Evolutionary conservation across 1,140 invertebrate species (phyloP).

Genomic region (Pogonus chalceus): DNA sequence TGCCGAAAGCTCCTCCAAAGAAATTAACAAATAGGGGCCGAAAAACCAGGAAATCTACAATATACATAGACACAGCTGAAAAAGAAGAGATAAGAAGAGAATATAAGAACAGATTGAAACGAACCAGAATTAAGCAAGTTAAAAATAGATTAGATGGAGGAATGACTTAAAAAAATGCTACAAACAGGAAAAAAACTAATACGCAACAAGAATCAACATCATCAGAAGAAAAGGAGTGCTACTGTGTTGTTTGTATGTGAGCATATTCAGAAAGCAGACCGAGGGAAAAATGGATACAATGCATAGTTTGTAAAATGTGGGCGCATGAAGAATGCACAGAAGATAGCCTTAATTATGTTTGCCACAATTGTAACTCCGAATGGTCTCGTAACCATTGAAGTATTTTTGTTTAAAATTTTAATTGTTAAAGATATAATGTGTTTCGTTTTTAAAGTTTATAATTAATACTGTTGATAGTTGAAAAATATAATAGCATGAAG

Average conservation of each 20-base stretch:
- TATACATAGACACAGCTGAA: slow-evolving; percentile 24
- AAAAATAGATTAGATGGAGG: slow-evolving; percentile 14
- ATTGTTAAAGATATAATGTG: no score
- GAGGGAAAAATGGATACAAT: slow-evolving; percentile 19
- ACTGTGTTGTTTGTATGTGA: slow-evolving; percentile 17
- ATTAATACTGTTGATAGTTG: no score
- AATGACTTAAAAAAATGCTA: no score
- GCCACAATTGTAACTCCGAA: slow-evolving; percentile 15
- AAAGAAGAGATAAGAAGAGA: slow-evolving; percentile 17
- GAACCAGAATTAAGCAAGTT: slow-evolving; percentile 12
- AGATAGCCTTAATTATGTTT: slow-evolving; percentile 16
- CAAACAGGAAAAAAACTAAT: slow-evolving; percentile 14
- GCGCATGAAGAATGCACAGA: slow-evolving; percentile 21
- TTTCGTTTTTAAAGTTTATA: no score
- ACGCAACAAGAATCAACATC: slow-evolving; percentile 12
- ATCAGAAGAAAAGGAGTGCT: slow-evolving; percentile 16
- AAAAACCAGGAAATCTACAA: slow-evolving; percentile 24
- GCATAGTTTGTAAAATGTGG: slow-evolving; percentile 18
- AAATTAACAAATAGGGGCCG: slow-evolving; percentile 16
- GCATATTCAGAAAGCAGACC: slow-evolving; percentile 16
- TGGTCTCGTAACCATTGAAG: no score
- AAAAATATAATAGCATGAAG: no score
- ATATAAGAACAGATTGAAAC: slow-evolving; percentile 10
- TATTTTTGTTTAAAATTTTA: no score
- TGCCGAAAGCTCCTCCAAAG: slow-evolving; percentile 18